Evolutionary conservation across 1,140 invertebrate species (phyloP), one percentile per base, ranked within the genome.

Genomic region (Philotrypesis tridentata): DNA sequence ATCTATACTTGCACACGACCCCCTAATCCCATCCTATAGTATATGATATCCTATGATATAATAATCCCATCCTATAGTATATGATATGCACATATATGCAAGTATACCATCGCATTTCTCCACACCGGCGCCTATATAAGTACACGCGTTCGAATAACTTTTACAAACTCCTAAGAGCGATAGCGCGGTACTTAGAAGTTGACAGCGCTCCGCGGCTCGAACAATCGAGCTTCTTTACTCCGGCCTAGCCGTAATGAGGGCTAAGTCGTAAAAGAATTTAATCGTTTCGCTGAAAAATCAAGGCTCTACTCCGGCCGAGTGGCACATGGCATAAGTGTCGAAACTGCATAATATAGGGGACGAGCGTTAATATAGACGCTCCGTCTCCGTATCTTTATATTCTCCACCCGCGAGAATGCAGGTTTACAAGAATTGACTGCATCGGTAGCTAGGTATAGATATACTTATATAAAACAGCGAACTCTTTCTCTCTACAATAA

Each of bases 291-390:
- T 4, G 21, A 17, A 55, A n/a, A 55, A n/a, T n/a, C 21, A 55
- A 55, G 17, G 14, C 21, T 6, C 9, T 9, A 37, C 48, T 6
- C n/a, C n/a, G n/a, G n/a, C n/a, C n/a, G n/a, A n/a, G n/a, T n/a
- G n/a, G 48, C 21, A 55, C 48, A 25, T 65, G 23, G 61, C 61
- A 14, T n/a, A n/a, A 65, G 25, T 65, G 61, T 65, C 61, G 61
- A 65, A 65, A 65, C 61, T 65, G 61, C 61, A 65, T 65, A 65
- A 65, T 29, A 65, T n/a, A 65, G 12, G 9, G n/a, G 6, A 43
- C n/a, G n/a, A n/a, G n/a, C n/a, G n/a, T n/a, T n/a, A n/a, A n/a
- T n/a, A 2, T 61, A 23, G 25, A 63, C 25, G 61, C 23, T 25
- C 61, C 27, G 23, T 27, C 25, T 55, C 48, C n/a, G 2, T 43